Evolutionary conservation across 2,888 invertebrate genomes (phyloP).

Genomic region (Apamea monoglypha): DNA sequence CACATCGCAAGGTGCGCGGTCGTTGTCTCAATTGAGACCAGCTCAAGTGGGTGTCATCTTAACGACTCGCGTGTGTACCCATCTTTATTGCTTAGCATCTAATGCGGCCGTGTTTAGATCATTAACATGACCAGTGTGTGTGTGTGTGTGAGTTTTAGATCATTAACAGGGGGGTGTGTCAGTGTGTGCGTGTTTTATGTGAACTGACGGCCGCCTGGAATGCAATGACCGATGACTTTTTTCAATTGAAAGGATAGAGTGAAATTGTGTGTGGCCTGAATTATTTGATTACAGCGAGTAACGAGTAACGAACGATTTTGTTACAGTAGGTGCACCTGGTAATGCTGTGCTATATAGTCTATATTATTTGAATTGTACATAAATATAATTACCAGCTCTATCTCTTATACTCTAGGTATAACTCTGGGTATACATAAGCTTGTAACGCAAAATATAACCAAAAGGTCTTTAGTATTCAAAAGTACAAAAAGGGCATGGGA

Average conservation of each 20-base stretch:
- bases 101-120: constrained; percentile 64
- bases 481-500: not conserved
- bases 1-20: constrained; percentile 65
- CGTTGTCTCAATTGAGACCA: constrained; percentile 59
- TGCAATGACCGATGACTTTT: constrained; percentile 63
- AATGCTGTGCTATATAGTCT: not conserved
- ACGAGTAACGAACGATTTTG: not conserved
- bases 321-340: constrained; percentile 22
- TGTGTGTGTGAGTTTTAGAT: constrained; percentile 53
- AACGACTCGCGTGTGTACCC: constrained; percentile 61
- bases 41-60: constrained; percentile 66
- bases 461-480: not conserved
- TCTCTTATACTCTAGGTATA: not conserved
- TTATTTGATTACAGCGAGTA: constrained; percentile 46
- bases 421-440: not conserved
- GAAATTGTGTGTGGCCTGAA: constrained; percentile 53
- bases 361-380: not conserved
- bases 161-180: constrained; percentile 30
- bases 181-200: constrained; percentile 57
- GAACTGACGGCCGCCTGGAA: constrained; percentile 44
- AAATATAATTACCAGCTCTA: not conserved
- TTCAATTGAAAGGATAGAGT: constrained; percentile 53
- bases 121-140: constrained; percentile 52
- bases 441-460: not conserved
- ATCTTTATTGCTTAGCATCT: constrained; percentile 68